Base-by-base conservation (phyloP, 1,140 invertebrate genomes). In the Anadara kagoshimensis region DNA sequence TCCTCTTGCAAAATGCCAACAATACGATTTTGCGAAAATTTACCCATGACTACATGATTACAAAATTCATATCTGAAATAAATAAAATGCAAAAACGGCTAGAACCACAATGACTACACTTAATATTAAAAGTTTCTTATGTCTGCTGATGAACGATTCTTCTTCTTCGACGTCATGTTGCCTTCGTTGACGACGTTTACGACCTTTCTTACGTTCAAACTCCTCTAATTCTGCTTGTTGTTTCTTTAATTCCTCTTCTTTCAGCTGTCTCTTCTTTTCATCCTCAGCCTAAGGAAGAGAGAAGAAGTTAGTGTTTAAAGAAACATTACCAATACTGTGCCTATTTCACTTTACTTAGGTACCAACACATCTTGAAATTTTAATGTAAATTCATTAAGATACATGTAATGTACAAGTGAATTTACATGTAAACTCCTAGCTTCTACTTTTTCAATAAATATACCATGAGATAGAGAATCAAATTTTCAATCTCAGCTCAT, bases 191-290 rank as follows among this genome's bases (percentile, higher is more conserved):
- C 83, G 84, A 29, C 84, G 79, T 59, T 79, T 82, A 10, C 75
- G 72, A 7, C 84, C 84, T 66, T 81, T 63, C 63, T 79, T 84
- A 12, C 83, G 73, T 65, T 88, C 83, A 83, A 77, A 88, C 36
- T 86, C 83, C 54, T 84, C 83, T 2, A 87, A 64, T 61, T 88
- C 86, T 26, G 71, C 79, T 61, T 83, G 70, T 51, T 86, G 81
- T 65, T 83, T 84, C 64, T 80, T 73, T 20, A 69, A 26, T 63
- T 85, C 83, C 49, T 85, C 84, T 56, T 85, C 82, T 66, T 84
- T 79, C 45, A 80, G 77, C 12, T 70, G 57, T 58, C 70, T 82
- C 18, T 82, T 73, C 16, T 75, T 74, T 54, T 85, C 83, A 59
- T 86, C 85, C 58, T 84, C 79, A 36, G 69, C 51, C 82, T 86